These are phyloP conservation scores for Adela reaumurella DNA, from an alignment of 2,888 invertebrate genomes.

Conservation along the genomic window DNA sequence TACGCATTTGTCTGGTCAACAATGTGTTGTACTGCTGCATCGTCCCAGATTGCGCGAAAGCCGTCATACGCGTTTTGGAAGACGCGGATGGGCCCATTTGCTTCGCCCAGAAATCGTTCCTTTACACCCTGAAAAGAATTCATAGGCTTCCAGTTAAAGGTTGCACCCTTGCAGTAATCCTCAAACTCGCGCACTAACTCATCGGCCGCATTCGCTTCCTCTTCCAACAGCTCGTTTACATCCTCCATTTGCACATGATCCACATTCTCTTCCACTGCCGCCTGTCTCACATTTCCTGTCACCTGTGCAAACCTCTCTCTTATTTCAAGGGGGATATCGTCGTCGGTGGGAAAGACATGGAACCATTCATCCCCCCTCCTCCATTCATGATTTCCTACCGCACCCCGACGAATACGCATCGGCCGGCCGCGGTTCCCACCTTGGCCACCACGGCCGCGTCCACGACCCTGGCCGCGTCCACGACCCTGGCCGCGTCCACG, in stretches of 20 bases:
- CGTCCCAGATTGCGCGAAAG: neutral
- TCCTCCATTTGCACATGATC: too few species aligned
- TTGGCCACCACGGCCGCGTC: too few species aligned
- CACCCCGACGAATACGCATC: too few species aligned
- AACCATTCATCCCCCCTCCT: too few species aligned
- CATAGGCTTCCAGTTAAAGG: neutral
- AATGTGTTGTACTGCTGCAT: neutral
- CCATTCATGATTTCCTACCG: too few species aligned
- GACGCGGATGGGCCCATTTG: neutral
- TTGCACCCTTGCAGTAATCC: neutral
- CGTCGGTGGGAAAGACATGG: neutral
- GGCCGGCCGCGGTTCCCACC: too few species aligned
- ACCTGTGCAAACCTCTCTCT: neutral
- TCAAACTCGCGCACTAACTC: too few species aligned
- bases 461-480: conserved; percentile 1
- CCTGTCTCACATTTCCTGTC: neutral
- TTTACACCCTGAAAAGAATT: neutral
- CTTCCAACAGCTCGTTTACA: too few species aligned
- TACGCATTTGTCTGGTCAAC: neutral
- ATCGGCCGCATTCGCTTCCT: too few species aligned
- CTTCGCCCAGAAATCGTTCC: neutral
- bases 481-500: conserved; percentile 11
- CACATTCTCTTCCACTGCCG: neutral
- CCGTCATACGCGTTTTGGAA: neutral
- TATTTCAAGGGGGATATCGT: neutral